Conservation (phyloP, 2,888 invertebrate species). For the Epiperipatus broadwayi region DNA sequence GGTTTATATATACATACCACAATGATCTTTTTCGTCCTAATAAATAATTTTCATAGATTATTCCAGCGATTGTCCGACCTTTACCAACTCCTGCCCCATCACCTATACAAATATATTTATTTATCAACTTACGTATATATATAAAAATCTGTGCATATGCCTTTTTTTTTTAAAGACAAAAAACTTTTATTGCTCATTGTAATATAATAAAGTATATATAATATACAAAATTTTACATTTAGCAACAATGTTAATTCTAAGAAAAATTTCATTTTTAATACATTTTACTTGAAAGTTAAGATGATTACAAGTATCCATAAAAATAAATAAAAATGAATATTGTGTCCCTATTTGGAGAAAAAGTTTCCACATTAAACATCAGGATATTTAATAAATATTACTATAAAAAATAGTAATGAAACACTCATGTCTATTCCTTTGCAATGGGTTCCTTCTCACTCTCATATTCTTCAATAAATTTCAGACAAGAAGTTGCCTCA, state of each 20-base stretch:
- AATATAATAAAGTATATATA: not conserved
- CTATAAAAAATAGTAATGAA: too few species aligned
- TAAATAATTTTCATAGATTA: constrained; percentile 91
- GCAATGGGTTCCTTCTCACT: too few species aligned
- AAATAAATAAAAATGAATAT: not conserved
- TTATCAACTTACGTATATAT: constrained; percentile 11
- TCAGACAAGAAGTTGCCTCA: too few species aligned
- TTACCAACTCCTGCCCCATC: constrained; percentile 97
- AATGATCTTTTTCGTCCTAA: constrained; percentile 83
- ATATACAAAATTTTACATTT: not conserved
- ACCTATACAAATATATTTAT: constrained; percentile 36
- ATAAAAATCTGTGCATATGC: constrained; percentile 8
- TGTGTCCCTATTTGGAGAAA: too few species aligned
- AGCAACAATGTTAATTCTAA: constrained; percentile 11
- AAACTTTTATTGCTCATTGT: not conserved
- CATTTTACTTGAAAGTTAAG: not conserved
- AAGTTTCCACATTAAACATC: too few species aligned
- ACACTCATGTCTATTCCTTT: too few species aligned
- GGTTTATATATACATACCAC: constrained; percentile 41
- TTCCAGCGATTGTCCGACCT: constrained; percentile 89
- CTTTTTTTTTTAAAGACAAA: not conserved
- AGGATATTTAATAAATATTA: too few species aligned
- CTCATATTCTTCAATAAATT: too few species aligned
- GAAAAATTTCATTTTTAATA: constrained; percentile 8
- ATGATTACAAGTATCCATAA: not conserved